Percentiles rank a stretch among this genome's conserved stretches.
phyloP scores from a whole-genome alignment of 1,140 invertebrate species.

The Orius insidiosus region DNA sequence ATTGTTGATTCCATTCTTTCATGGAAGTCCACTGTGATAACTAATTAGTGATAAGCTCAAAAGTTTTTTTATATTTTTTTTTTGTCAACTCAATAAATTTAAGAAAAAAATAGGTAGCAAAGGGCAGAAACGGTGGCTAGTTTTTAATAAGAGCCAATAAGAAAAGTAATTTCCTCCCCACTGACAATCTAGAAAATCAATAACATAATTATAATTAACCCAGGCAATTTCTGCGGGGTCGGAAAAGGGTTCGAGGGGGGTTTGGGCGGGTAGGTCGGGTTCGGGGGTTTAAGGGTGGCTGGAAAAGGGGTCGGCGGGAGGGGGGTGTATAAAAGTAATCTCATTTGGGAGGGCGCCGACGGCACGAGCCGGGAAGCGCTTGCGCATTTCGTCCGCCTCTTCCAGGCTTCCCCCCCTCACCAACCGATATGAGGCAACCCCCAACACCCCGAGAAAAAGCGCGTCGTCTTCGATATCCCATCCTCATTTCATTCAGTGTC shows the following conservation, averaged over 20 bases:
- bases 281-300: background rate
- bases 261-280: background rate
- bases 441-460: too few species aligned
- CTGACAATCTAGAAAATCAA: slow-evolving; percentile 15
- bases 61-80: too few species aligned
- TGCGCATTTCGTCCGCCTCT: background rate
- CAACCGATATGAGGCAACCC: too few species aligned
- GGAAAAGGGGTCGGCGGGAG: background rate
- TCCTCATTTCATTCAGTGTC: too few species aligned
- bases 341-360: slow-evolving; percentile 10
- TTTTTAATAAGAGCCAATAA: slow-evolving; percentile 9
- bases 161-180: slow-evolving; percentile 9
- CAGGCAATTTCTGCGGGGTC: slow-evolving; percentile 14
- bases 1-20: too few species aligned
- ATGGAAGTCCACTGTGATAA: too few species aligned
- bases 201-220: slow-evolving; percentile 16
- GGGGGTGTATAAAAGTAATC: slow-evolving; percentile 15
- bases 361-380: slow-evolving; percentile 9
- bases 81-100: too few species aligned
- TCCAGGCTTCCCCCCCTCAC: too few species aligned
- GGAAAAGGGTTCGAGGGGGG: background rate
- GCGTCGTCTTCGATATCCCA: too few species aligned
- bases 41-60: too few species aligned
- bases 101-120: slow-evolving; percentile 3
- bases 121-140: slow-evolving; percentile 1